Evolutionary conservation across 2,888 invertebrate genomes (phyloP), one percentile per base, ranked within the genome.

Genomic region (Disparrhopalites patrizii): DNA sequence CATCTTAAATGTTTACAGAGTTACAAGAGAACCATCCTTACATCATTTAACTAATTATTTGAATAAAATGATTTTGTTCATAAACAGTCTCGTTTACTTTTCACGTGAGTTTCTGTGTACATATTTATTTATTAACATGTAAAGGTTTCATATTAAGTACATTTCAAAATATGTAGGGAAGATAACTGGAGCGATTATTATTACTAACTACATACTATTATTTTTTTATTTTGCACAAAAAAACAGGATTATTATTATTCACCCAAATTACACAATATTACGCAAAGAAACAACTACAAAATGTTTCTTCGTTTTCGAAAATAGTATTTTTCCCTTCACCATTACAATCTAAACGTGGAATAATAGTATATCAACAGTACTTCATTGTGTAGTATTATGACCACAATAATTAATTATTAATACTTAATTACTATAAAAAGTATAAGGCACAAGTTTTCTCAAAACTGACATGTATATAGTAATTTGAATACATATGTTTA

Each of bases 11-110:
- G 62, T 51, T 62, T 62, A 62, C 47, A 62, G 47, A 50, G 30
- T 62, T 51, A 62, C 62, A 51, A 20, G 28, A 50, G 25, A 62
- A 62, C 62, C 62, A 52, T 62, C 52, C 62, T 62, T 62, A 62
- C 62, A 62, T 62, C 62, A 51, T 50, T 47, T 51, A 50, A 62
- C 62, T 62, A 47, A 62, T 62, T 36, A 60, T 62, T 54, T 62
- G 33, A 62, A 62, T 62, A 62, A 47, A 62, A 62, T 50, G 62
- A 62, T 62, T 62, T 62, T 62, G 62, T 62, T 62, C 62, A 52
- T 62, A 47, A 47, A 47, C 4, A 7, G 2, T 25, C 23, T 47
- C 20, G 23, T 47, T 25, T 2, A 20, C 25, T 20, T 23, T 3
- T 7, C 25, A 3, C n/a, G 20, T 7, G 20, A 47, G 18, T 15